A percentile compares a stretch with the other conserved stretches of the same genome.
phyloP scores from a whole-genome alignment of 1,140 invertebrate species.

The Ips typographus region DNA sequence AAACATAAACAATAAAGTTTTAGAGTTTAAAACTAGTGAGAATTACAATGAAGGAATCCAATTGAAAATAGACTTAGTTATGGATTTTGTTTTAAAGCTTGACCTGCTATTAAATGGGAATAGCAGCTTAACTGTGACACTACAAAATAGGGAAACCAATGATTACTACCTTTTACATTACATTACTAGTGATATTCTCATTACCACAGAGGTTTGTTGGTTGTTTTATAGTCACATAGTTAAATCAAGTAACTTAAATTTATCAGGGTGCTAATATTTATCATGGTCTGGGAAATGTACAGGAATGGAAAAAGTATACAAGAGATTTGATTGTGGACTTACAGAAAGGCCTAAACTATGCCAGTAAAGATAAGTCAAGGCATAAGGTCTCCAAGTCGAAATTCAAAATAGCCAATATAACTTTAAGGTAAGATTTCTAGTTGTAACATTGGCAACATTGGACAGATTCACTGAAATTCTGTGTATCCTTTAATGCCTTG shows the following conservation, averaged over 20 bases:
- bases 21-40: conserved; percentile 73
- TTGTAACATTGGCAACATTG: too few relatives aligned
- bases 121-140: conserved; percentile 74
- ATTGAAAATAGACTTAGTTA: conserved; percentile 69
- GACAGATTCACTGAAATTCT: too few relatives aligned
- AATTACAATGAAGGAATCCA: conserved; percentile 68
- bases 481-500: too few relatives aligned
- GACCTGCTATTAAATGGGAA: conserved; percentile 74
- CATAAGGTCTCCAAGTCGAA: conserved; percentile 75
- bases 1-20: conserved; percentile 57
- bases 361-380: conserved; percentile 65
- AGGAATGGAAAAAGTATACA: conserved; percentile 78
- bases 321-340: conserved; percentile 90
- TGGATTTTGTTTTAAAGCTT: conserved; percentile 76
- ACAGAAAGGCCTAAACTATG: conserved; percentile 77
- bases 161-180: conserved; percentile 82
- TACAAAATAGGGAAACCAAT: conserved; percentile 77
- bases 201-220: conserved; percentile 65
- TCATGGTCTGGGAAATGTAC: conserved; percentile 77
- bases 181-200: conserved; percentile 70
- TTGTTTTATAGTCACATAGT: not conserved
- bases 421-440: conserved; percentile 53
- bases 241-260: not conserved
- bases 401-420: conserved; percentile 68
- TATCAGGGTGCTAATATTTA: conserved; percentile 74